Base-by-base conservation (phyloP, 2,888 invertebrate species). In the Caenorhabditis parvicauda region DNA sequence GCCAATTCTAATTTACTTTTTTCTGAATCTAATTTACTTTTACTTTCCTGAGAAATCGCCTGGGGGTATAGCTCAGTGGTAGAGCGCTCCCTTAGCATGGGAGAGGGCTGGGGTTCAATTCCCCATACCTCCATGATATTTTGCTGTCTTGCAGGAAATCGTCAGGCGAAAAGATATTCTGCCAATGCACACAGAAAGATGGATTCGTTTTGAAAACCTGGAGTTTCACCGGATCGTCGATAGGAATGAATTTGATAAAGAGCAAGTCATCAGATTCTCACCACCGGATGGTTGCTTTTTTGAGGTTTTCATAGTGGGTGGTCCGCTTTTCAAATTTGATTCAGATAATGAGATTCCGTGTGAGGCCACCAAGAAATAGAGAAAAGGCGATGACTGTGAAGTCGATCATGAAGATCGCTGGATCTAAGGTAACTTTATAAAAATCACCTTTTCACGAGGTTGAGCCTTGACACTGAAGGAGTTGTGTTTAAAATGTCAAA, bases 91-190 rank as follows among this genome's bases (percentile, higher is more conserved):
- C 60, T 59, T 59, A 64, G 60, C 60, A 59, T 59, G 60, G 42
- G 61, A 59, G 60, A 59, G 37, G 59, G 32, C 59, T 55, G 55
- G 55, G 55, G 54, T 55, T 55, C 55, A 48, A 54, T 54, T 54
- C 54, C 54, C 53, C 44, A 53, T 53, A 53, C 44, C 53, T 53
- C 53, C 53, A 53, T 29, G n/a, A 90, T n/a, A n/a, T n/a, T n/a
- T n/a, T n/a, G n/a, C n/a, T 89, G 21, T 29, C 22, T 41, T 51
- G 25, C 47, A 71, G 83, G 98, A 98, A 86, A 94, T 99, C 50
- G 98, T 98, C 1, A 94, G 98, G 0, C 87, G 98, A 3, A 94
- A 95, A 83, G 98, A 99, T 84, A 98, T 99, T 82, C 93, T 98
- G 82, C 96, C 98, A 22, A 80, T 80, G 80, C 90, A 90, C 62